These are phyloP conservation scores for Hydrochoerus hydrochaeris DNA, from an alignment of 2,113 vertebrate genomes.

Conservation along the genomic window DNA sequence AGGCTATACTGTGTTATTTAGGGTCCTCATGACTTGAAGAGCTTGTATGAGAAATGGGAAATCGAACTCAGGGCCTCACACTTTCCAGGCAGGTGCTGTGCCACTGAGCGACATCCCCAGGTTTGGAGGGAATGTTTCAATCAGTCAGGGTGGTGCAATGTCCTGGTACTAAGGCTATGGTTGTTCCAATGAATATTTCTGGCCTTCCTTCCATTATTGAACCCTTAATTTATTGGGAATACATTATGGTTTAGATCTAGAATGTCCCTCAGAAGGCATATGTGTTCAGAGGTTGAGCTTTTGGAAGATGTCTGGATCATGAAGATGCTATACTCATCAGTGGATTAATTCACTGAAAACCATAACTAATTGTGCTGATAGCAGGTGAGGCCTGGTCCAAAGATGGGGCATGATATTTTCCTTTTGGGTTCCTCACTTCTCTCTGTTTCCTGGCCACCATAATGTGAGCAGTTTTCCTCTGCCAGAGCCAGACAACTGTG, in stretches of 20 bases:
- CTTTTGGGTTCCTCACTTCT: background rate
- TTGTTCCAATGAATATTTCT: background rate
- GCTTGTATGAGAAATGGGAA: conserved; percentile 75
- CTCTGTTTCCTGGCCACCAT: background rate
- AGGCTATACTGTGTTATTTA: background rate
- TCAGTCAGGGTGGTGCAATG: conserved; percentile 77
- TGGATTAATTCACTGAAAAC: background rate
- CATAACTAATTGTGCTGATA: background rate
- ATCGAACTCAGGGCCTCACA: too few species aligned
- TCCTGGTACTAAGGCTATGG: conserved; percentile 67
- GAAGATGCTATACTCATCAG: background rate
- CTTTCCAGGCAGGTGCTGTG: too few species aligned
- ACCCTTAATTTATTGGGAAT: background rate
- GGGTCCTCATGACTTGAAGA: conserved; percentile 79
- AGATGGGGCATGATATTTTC: background rate
- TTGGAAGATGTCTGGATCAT: background rate
- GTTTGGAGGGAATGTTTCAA: conserved; percentile 62
- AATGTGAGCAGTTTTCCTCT: background rate
- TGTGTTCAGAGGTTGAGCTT: background rate
- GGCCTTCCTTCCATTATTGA: accelerated
- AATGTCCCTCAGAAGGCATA: background rate
- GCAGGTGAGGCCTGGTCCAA: background rate
- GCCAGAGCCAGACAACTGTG: background rate
- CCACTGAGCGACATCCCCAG: too few species aligned
- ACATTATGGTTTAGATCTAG: background rate